Percentiles rank a stretch among this genome's conserved stretches.
phyloP scores from a whole-genome alignment of 2,113 vertebrate species.

The Malurus cyaneus region DNA sequence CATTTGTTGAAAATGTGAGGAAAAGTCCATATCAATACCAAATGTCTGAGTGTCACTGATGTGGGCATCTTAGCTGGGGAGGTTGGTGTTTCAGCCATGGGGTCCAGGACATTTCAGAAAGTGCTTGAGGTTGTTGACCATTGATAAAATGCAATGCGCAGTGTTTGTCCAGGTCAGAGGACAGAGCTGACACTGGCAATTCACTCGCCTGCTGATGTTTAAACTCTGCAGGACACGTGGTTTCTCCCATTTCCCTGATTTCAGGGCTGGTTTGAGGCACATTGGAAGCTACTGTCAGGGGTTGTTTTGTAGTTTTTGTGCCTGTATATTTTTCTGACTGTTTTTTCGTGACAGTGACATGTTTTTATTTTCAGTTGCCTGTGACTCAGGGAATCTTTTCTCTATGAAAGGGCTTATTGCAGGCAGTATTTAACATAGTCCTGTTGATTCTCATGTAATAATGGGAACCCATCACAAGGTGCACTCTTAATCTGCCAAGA shows the following conservation, averaged over 20 bases:
- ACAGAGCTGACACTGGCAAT: not conserved
- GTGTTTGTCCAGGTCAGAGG: not conserved
- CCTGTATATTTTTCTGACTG: not conserved
- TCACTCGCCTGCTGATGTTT: fast-evolving
- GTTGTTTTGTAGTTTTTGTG: not conserved
- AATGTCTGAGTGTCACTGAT: not conserved
- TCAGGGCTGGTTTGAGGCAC: not conserved
- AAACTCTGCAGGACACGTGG: not conserved
- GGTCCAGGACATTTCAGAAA: not conserved
- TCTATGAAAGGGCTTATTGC: not conserved
- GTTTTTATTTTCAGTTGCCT: not conserved
- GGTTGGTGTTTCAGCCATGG: not conserved
- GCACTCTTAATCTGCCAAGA: not conserved
- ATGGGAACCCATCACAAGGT: not conserved
- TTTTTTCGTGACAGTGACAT: not conserved
- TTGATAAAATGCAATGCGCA: not conserved
- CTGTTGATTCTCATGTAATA: not conserved
- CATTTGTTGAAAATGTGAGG: not conserved
- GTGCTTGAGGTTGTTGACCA: not conserved
- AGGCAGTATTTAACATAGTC: not conserved
- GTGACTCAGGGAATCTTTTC: not conserved
- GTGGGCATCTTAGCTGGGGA: fast-evolving
- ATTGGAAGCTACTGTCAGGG: not conserved
- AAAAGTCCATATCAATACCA: not conserved
- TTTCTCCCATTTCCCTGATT: not conserved